These are phyloP conservation scores for Prinia subflava DNA, from an alignment of 2,113 vertebrate species.

Conservation along the genomic window DNA sequence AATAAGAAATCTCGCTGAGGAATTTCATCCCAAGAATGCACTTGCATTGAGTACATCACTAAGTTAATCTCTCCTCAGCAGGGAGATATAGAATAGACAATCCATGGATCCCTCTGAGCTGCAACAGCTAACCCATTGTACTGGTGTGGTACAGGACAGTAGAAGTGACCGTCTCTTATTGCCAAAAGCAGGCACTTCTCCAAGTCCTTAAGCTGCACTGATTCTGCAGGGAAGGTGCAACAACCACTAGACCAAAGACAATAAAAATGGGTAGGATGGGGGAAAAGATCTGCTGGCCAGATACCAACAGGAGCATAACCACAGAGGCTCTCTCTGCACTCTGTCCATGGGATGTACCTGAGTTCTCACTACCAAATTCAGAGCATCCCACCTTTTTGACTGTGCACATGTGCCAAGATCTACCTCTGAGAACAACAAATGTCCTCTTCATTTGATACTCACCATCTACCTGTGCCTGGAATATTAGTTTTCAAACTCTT, in stretches of 20 bases:
- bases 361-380: neutral
- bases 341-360: accelerated
- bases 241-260: neutral
- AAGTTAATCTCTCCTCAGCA: neutral
- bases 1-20: neutral
- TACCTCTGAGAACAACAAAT: neutral
- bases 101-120: neutral
- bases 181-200: neutral
- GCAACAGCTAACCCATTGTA: neutral
- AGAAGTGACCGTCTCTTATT: neutral
- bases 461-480: neutral
- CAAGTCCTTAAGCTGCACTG: neutral
- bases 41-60: neutral
- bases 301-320: neutral
- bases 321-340: neutral
- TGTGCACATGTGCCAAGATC: neutral
- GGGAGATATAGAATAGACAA: neutral
- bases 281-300: neutral
- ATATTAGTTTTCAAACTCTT: neutral
- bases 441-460: neutral
- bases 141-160: neutral
- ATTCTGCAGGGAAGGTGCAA: neutral
- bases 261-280: neutral
- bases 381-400: neutral
- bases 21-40: neutral